These are phyloP conservation scores for Neria commutata DNA, from an alignment of 2,888 invertebrate genomes.

Conservation along the genomic window DNA sequence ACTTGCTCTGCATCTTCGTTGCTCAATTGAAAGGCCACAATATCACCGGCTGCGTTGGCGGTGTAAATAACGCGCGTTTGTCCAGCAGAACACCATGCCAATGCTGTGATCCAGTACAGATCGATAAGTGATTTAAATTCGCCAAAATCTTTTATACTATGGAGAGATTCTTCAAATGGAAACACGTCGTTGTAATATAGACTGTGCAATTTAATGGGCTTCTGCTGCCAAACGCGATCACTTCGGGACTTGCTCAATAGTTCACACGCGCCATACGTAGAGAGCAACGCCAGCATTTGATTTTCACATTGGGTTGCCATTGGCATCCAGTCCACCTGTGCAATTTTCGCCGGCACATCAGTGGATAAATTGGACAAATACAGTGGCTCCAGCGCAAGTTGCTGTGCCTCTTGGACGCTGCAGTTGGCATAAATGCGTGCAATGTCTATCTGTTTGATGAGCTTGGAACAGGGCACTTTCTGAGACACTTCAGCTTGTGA, in stretches of 20 bases:
- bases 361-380: slow-evolving; percentile 43
- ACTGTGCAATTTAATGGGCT: slow-evolving; percentile 30
- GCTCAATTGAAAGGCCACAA: slow-evolving; percentile 37
- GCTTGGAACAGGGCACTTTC: slow-evolving; percentile 34
- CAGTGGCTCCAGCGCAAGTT: slow-evolving; percentile 45
- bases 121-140: slow-evolving; percentile 38
- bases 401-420: slow-evolving; percentile 44
- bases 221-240: slow-evolving; percentile 36
- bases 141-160: slow-evolving; percentile 31
- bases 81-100: slow-evolving; percentile 38
- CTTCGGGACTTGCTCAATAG: slow-evolving; percentile 34
- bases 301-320: slow-evolving; percentile 21
- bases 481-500: slow-evolving; percentile 27
- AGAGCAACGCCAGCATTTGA: slow-evolving; percentile 41
- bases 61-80: slow-evolving; percentile 28
- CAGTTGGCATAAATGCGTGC: slow-evolving; percentile 40
- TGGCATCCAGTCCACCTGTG: slow-evolving; percentile 33
- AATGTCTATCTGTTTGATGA: slow-evolving; percentile 39
- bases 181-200: slow-evolving; percentile 29
- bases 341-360: slow-evolving; percentile 35
- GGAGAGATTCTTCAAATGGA: slow-evolving; percentile 7
- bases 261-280: slow-evolving; percentile 45
- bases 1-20: slow-evolving; percentile 21
- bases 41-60: slow-evolving; percentile 51
- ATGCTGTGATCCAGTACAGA: slow-evolving; percentile 48